phyloP scores from a whole-genome alignment of 2,797 vertebrate genomes.

The Lagodon rhomboides region DNA sequence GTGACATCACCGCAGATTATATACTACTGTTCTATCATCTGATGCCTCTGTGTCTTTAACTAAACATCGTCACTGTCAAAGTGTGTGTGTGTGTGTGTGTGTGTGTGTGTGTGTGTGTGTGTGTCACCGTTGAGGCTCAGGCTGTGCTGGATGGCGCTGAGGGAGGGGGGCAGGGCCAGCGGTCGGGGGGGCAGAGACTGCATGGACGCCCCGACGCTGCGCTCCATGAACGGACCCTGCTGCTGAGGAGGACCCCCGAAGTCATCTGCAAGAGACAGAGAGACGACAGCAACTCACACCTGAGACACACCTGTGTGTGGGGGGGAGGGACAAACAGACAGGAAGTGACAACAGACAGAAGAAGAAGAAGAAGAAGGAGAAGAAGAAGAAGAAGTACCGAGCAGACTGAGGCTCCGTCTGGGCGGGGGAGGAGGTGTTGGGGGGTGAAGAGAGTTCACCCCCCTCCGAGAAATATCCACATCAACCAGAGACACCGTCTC shows the following conservation, averaged over 20 bases:
- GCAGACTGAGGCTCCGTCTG: conserved; percentile 94
- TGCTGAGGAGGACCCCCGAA: conserved; percentile 87
- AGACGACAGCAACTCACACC: background rate
- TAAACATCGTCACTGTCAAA: no score
- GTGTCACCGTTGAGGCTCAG: conserved; percentile 80
- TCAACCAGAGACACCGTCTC: conserved; percentile 96
- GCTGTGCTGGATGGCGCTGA: conserved; percentile 89
- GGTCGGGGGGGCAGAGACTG: conserved; percentile 91
- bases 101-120: conserved; percentile 16
- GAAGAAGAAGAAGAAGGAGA: conserved; percentile 1
- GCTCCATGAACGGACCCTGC: conserved; percentile 87
- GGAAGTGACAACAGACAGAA: conserved; percentile 3
- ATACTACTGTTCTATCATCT: no score
- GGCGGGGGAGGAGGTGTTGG: conserved; percentile 94
- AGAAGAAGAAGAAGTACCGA: conserved; percentile 84
- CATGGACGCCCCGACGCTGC: conserved; percentile 87
- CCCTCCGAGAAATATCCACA: conserved; percentile 94
- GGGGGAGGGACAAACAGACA: background rate
- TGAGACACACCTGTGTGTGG: background rate
- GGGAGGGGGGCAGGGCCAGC: conserved; percentile 85
- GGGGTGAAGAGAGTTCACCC: conserved; percentile 89
- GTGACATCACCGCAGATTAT: no score
- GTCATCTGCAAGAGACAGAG: conserved; percentile 83
- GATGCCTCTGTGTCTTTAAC: no score
- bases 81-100: background rate